Conservation (phyloP, 2,797 vertebrate species). For the Echiichthys vipera region DNA sequence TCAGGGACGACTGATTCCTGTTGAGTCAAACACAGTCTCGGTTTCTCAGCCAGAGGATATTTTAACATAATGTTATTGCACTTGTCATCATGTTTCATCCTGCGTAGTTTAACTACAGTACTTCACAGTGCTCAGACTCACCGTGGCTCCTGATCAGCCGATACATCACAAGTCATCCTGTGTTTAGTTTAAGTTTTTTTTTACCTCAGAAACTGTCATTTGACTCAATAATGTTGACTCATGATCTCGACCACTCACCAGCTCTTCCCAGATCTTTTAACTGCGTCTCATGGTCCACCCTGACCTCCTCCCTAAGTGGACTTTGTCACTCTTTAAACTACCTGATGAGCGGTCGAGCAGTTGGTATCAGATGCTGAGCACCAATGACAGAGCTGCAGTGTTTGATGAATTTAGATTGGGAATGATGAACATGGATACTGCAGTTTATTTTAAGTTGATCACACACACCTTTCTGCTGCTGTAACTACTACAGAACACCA, state of each 20-base stretch:
- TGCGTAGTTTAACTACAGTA: neutral
- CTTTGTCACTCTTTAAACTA: too few species aligned
- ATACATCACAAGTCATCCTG: neutral
- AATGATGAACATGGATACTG: too few species aligned
- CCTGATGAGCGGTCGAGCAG: too few species aligned
- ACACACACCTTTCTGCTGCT: too few species aligned
- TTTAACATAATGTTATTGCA: neutral
- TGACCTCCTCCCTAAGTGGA: too few species aligned
- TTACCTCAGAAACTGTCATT: neutral
- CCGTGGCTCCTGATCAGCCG: neutral
- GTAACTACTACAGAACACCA: too few species aligned
- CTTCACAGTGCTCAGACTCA: neutral
- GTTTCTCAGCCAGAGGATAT: neutral
- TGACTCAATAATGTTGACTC: neutral
- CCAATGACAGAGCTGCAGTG: too few species aligned
- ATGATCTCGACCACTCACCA: neutral
- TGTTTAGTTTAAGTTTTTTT: neutral
- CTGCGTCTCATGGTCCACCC: too few species aligned
- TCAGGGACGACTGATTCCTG: slow-evolving; percentile 9
- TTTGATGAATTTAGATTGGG: too few species aligned
- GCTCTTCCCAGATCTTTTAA: neutral
- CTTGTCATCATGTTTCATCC: slow-evolving; percentile 17
- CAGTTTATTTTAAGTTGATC: too few species aligned
- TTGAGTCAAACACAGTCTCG: neutral
- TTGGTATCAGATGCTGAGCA: too few species aligned